Conservation (phyloP, 2,797 vertebrate species). For the Loriculus beryllinus region DNA sequence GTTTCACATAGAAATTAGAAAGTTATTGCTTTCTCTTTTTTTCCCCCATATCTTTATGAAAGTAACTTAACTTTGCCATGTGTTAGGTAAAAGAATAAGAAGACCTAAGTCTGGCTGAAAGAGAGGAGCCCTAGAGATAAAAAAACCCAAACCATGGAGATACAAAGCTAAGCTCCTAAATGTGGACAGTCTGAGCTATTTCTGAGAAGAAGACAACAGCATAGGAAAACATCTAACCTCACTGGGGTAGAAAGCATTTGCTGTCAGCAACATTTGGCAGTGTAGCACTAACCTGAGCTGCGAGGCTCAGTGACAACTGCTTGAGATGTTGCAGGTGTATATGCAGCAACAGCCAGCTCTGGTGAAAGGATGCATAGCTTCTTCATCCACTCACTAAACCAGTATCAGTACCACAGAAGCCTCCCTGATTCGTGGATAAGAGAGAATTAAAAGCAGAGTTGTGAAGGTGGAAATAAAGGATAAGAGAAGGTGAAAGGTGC, state of each 20-base stretch:
- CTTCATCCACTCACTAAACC: background rate
- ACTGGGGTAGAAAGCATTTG: background rate
- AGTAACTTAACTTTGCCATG: background rate
- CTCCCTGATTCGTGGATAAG: background rate
- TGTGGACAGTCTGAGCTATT: background rate
- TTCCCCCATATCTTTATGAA: background rate
- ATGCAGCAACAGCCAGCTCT: background rate
- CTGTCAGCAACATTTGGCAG: background rate
- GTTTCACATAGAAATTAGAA: background rate
- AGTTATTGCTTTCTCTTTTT: background rate
- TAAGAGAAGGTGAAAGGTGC: background rate
- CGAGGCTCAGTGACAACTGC: background rate
- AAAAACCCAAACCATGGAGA: background rate
- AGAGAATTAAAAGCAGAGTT: background rate
- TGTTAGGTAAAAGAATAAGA: background rate
- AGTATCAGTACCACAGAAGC: background rate
- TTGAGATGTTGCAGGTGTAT: background rate
- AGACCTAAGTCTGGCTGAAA: background rate
- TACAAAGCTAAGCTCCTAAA: background rate
- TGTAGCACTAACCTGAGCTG: fast-evolving
- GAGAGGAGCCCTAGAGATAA: background rate
- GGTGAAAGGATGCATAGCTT: background rate
- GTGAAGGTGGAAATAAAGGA: background rate
- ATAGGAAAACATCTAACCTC: background rate
- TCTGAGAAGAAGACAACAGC: background rate